These are phyloP conservation scores for Caenorhabditis macrosperma DNA, from an alignment of 2,888 invertebrate genomes.

Conservation along the genomic window DNA sequence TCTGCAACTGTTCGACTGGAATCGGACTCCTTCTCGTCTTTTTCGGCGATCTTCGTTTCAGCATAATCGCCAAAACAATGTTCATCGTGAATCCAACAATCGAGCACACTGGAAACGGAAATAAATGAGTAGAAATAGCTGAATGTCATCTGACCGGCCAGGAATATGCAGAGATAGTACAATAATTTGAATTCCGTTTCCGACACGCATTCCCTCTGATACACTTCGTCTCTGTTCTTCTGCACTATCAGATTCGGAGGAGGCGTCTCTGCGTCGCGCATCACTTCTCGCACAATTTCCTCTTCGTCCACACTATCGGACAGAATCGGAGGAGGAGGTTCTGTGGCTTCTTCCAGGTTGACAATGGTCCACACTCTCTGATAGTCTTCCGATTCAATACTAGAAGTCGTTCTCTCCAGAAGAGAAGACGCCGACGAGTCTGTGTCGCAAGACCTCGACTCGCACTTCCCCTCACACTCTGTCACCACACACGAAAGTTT, in stretches of 20 bases:
- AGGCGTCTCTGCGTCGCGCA: conserved; percentile 28
- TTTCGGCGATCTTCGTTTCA: conserved; percentile 24
- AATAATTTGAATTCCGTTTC: conserved; percentile 58
- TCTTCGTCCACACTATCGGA: conserved; percentile 7
- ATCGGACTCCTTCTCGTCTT: conserved; percentile 3
- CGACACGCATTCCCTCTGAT: conserved; percentile 43
- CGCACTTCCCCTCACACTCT: conserved; percentile 61
- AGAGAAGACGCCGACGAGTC: conserved; percentile 44
- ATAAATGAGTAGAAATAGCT: background rate
- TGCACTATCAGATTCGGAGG: conserved; percentile 44
- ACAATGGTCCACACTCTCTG: conserved; percentile 37
- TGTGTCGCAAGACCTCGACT: conserved; percentile 43
- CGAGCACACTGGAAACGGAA: conserved; percentile 57
- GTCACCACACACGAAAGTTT: conserved; percentile 53
- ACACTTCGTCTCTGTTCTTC: conserved; percentile 22
- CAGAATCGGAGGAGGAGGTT: background rate
- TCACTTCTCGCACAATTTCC: conserved; percentile 10
- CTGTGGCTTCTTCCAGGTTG: conserved; percentile 27
- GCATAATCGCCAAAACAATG: conserved; percentile 50
- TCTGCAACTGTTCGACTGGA: conserved; percentile 26
- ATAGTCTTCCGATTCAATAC: conserved; percentile 47
- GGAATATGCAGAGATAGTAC: conserved; percentile 58
- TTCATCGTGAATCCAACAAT: conserved; percentile 65
- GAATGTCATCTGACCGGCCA: conserved; percentile 42
- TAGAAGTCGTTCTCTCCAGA: conserved; percentile 56